Conservation (phyloP, 1,140 invertebrate genomes). For the Anastrepha ludens region DNA sequence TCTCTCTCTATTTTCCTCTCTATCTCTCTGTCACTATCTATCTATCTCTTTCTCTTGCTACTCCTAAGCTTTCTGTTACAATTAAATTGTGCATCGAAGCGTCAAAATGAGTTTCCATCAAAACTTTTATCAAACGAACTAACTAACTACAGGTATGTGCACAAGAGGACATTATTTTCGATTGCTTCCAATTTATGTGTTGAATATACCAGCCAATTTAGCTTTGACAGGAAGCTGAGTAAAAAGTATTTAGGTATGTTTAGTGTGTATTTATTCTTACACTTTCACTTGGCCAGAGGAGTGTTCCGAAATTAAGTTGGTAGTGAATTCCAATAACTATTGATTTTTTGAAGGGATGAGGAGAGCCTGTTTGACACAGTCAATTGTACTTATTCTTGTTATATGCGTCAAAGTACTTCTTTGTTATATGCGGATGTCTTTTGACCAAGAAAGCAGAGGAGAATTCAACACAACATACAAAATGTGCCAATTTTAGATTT, state of each 20-base stretch:
- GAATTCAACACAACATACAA: too few relatives aligned
- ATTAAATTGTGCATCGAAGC: slow-evolving; percentile 13
- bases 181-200: neutral
- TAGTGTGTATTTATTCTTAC: neutral
- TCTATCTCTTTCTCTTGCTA: neutral
- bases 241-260: neutral
- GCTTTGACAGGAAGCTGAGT: neutral
- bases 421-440: too few relatives aligned
- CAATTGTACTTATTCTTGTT: too few relatives aligned
- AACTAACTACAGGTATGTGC: neutral
- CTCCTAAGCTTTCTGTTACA: neutral
- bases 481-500: too few relatives aligned
- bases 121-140: neutral
- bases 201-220: neutral
- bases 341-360: too few relatives aligned
- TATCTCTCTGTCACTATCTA: neutral
- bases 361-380: too few relatives aligned
- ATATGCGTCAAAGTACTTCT: too few relatives aligned
- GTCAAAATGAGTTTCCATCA: neutral
- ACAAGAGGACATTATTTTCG: neutral
- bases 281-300: too few relatives aligned
- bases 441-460: too few relatives aligned
- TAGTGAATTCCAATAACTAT: too few relatives aligned
- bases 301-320: too few relatives aligned
- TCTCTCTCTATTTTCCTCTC: neutral